These are phyloP conservation scores for Chelidonichthys spinosus DNA, from an alignment of 2,797 vertebrate species.

Conservation along the genomic window DNA sequence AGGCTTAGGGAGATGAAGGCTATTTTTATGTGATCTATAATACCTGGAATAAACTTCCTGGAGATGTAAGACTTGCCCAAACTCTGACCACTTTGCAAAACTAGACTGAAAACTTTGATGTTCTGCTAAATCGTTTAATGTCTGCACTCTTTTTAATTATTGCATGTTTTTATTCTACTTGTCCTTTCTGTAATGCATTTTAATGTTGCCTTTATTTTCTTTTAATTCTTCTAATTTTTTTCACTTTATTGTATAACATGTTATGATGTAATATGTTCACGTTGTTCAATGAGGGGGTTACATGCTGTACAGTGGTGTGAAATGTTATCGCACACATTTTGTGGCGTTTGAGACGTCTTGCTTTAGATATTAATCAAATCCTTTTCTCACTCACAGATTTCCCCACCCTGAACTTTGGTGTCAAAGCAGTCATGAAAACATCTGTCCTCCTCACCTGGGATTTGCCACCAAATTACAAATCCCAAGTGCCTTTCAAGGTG, in stretches of 20 bases:
- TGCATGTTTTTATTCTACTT: too few species aligned
- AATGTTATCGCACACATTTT: constrained; percentile 56
- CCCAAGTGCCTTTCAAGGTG: constrained; percentile 95
- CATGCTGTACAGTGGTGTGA: constrained; percentile 45
- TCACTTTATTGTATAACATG: too few species aligned
- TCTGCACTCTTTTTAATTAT: too few species aligned
- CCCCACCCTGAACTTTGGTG: constrained; percentile 95
- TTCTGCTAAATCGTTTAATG: too few species aligned
- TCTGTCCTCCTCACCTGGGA: constrained; percentile 99
- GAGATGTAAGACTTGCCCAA: too few species aligned
- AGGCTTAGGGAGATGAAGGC: constrained; percentile 51
- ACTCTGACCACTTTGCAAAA: too few species aligned
- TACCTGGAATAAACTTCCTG: too few species aligned
- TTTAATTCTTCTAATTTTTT: too few species aligned
- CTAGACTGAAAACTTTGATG: too few species aligned
- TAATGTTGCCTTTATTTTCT: too few species aligned
- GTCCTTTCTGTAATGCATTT: too few species aligned
- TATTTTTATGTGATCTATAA: constrained; percentile 64
- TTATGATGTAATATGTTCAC: constrained; percentile 19
- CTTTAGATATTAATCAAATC: constrained; percentile 49
- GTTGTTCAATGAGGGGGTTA: constrained; percentile 42
- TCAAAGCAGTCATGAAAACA: constrained; percentile 96
- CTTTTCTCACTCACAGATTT: constrained; percentile 85
- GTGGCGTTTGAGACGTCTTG: constrained; percentile 29
- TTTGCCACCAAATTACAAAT: constrained; percentile 95